Evolutionary conservation across 2,113 vertebrate species (phyloP).

Genomic region (Seriola dumerili): DNA sequence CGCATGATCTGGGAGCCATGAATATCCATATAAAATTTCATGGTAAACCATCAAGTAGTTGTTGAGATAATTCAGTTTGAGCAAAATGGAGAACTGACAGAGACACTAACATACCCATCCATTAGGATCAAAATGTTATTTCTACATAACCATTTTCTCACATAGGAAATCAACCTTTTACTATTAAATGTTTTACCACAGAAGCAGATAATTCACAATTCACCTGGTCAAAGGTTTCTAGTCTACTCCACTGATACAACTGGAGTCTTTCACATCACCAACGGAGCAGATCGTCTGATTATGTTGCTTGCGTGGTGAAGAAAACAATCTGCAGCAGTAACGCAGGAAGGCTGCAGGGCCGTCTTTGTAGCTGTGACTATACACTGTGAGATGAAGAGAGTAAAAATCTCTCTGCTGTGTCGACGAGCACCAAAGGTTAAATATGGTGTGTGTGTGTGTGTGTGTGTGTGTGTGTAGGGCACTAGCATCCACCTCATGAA

Average conservation of each 20-base stretch:
- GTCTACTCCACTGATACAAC: neutral
- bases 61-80: no score
- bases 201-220: neutral
- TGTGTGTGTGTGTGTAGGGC: slow-evolving; percentile 36
- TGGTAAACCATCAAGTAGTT: no score
- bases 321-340: slow-evolving; percentile 48
- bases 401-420: slow-evolving; percentile 47
- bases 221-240: slow-evolving; percentile 5
- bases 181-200: neutral
- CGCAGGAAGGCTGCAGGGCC: slow-evolving; percentile 35
- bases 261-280: slow-evolving; percentile 36
- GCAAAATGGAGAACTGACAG: neutral
- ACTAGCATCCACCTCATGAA: slow-evolving; percentile 70
- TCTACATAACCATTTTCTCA: neutral
- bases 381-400: slow-evolving; percentile 37
- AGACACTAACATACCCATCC: neutral
- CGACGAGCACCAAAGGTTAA: slow-evolving; percentile 55
- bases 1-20: no score
- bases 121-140: no score
- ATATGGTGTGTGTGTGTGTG: slow-evolving; percentile 33
- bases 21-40: no score
- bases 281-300: slow-evolving; percentile 31
- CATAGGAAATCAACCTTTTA: neutral
- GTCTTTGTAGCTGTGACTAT: slow-evolving; percentile 39
- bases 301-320: neutral